Evolutionary conservation across 2,888 invertebrate genomes (phyloP).

Genomic region (Drosophila merina): DNA sequence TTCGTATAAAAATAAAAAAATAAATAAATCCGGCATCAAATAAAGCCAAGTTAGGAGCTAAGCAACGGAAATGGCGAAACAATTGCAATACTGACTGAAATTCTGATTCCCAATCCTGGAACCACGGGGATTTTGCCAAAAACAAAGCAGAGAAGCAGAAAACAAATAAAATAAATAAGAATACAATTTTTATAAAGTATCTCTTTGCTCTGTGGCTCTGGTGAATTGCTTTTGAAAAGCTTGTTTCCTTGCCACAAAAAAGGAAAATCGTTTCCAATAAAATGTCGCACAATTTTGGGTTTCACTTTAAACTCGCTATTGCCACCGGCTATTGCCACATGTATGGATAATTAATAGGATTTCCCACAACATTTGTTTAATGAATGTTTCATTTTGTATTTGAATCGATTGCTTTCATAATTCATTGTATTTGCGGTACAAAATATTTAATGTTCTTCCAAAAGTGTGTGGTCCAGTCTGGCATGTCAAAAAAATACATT

Average conservation of each 20-base stretch:
- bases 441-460: not conserved
- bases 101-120: not conserved
- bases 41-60: not conserved
- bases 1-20: not conserved
- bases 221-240: slow-evolving; percentile 3
- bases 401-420: not conserved
- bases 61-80: slow-evolving; percentile 8
- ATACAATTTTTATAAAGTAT: slow-evolving; percentile 4
- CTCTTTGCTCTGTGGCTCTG: not conserved
- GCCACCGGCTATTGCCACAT: not conserved
- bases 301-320: not conserved
- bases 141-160: not conserved
- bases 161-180: not conserved
- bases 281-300: not conserved
- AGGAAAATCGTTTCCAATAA: not conserved
- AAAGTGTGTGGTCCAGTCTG: not conserved
- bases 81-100: slow-evolving; percentile 11
- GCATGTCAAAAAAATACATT: not conserved
- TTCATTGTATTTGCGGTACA: not conserved
- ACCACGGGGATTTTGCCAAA: slow-evolving; percentile 9
- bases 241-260: not conserved
- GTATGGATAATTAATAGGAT: not conserved
- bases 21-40: not conserved
- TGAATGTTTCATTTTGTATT: not conserved
- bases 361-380: not conserved